phyloP scores from a whole-genome alignment of 2,797 vertebrate species.

The Triplophysa bombifrons region DNA sequence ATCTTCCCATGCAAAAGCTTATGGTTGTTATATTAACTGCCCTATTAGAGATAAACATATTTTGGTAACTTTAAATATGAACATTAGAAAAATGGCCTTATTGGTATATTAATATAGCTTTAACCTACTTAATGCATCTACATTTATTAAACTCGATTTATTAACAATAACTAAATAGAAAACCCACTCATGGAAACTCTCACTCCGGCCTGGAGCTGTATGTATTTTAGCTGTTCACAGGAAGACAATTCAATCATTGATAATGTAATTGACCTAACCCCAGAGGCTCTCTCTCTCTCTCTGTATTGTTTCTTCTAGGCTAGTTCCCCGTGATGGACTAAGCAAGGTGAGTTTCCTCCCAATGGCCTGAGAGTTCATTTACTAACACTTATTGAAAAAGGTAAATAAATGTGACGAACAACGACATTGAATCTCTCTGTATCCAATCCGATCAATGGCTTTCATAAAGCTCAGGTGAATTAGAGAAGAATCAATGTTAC shows the following conservation, averaged over 20 bases:
- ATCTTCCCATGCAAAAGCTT: no score
- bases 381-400: constrained; percentile 53
- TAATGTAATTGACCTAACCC: constrained; percentile 60
- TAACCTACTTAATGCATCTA: no score
- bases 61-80: no score
- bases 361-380: constrained; percentile 47
- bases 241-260: constrained; percentile 60
- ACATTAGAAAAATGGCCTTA: no score
- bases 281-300: constrained; percentile 23
- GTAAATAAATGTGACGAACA: constrained; percentile 46
- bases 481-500: constrained; percentile 12
- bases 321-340: constrained; percentile 17
- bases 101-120: no score
- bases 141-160: no score
- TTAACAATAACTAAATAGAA: not conserved
- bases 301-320: constrained; percentile 13
- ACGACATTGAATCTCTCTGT: not conserved
- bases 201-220: constrained; percentile 13
- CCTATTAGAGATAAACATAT: no score
- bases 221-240: constrained; percentile 46
- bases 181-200: constrained; percentile 13
- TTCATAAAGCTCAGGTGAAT: constrained; percentile 18
- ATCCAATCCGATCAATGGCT: constrained; percentile 13
- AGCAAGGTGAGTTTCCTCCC: constrained; percentile 27
- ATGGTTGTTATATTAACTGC: no score